Conservation (phyloP, 2,797 vertebrate genomes). For the Cottoperca gobio region DNA sequence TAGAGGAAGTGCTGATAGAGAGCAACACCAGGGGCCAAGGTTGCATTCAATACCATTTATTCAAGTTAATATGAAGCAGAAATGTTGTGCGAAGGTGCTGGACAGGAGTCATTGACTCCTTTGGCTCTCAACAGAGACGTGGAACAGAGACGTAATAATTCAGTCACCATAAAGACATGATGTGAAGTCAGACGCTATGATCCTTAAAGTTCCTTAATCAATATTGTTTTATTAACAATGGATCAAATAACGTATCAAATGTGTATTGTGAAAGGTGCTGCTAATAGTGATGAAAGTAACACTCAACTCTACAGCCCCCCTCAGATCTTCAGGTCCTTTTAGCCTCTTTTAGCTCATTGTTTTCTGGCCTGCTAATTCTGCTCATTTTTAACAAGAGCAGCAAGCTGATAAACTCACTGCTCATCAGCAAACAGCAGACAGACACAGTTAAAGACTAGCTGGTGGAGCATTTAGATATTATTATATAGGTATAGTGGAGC, state of each 20-base stretch:
- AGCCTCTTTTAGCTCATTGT: neutral
- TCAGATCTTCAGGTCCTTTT: neutral
- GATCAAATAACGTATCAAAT: conserved; percentile 16
- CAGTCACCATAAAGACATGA: conserved; percentile 21
- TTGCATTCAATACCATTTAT: conserved; percentile 68
- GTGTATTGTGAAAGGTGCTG: conserved; percentile 2
- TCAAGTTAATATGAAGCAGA: conserved; percentile 67
- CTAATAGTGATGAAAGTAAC: neutral
- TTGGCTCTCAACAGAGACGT: conserved; percentile 33
- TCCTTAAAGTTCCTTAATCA: conserved; percentile 25
- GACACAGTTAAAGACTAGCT: neutral
- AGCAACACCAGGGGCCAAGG: conserved; percentile 62
- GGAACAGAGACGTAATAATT: conserved; percentile 23
- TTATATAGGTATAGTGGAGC: too few species aligned
- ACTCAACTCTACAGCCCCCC: neutral
- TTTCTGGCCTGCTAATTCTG: neutral
- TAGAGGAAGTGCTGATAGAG: conserved; percentile 43
- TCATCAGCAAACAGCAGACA: neutral
- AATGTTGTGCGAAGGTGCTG: conserved; percentile 54
- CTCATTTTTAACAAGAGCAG: neutral
- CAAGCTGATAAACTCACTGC: neutral
- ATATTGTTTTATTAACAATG: conserved; percentile 20
- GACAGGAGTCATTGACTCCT: conserved; percentile 65
- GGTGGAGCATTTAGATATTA: neutral
- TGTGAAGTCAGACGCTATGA: conserved; percentile 16